Evolutionary conservation across 2,113 vertebrate genomes (phyloP), one percentile per base, ranked within the genome.

Genomic region (Rhinogobius similis): DNA sequence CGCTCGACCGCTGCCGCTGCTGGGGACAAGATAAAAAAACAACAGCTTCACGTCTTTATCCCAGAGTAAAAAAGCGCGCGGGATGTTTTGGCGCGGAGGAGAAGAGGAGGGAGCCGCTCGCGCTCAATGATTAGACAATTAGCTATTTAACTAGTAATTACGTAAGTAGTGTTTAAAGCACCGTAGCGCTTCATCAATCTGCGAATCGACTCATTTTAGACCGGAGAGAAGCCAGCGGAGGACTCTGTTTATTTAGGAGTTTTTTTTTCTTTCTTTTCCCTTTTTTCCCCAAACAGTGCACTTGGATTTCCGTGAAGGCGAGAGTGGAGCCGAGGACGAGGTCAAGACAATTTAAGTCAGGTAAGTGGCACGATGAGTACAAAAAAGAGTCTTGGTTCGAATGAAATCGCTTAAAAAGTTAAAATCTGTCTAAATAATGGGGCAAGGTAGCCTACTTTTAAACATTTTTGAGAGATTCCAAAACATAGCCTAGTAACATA

Each of bases 301-400:
- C 65, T 82, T 79, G 85, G 87, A 87, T 86, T 80, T 67, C 55
- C 48, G 66, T 53, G 73, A 70, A 78, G 73, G 81, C 82, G 62
- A 88, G 80, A 62, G 87, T 89, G 87, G 87, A 89, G 75, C 82
- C 80, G 78, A 80, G 75, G 83, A 81, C 77, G 78, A 86, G 74
- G 74, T 78, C 87, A 26, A 29, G 38, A 68, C 67, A 44, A 48
- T 52, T 66, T 56, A 13, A 76, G 55, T 68, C 78, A 82, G 87
- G 87, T 89, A 56, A 76, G 78, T 4, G 8, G 20, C 44, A 3
- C 11, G 2, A n/a, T 10, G 23, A 24, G 23, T 3, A 53, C 11
- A 26, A 24, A 48, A 26, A 55, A 11, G n/a, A 61, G 10, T 61
- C 18, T 36, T 20, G 12, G 5, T 26, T 13, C 46, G 5, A n/a